Conservation (phyloP, 1,140 invertebrate species). For the Caerostris darwini region DNA sequence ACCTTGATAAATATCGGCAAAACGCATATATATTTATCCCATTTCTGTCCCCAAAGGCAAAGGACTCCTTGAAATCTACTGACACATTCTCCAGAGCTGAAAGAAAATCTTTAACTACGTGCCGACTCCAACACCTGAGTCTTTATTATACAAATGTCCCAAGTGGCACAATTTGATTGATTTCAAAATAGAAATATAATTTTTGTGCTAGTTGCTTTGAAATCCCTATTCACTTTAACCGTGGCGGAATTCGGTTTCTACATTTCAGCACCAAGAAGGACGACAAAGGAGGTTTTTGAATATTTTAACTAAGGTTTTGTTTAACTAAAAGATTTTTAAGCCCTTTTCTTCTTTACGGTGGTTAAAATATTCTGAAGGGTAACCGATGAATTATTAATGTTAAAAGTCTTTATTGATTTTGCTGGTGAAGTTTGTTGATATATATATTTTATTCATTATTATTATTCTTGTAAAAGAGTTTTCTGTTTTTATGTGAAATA, state of each 20-base stretch:
- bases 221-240: background rate
- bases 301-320: background rate
- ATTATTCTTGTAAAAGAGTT: background rate
- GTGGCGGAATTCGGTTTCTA: background rate
- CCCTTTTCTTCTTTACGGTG: background rate
- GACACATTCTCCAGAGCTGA: too few relatives aligned
- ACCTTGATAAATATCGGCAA: too few relatives aligned
- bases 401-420: constrained; percentile 4
- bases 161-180: background rate
- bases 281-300: background rate
- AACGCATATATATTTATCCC: too few relatives aligned
- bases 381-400: background rate
- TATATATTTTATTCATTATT: background rate
- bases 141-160: background rate
- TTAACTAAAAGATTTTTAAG: background rate
- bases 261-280: background rate
- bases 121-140: too few relatives aligned
- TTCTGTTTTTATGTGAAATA: background rate
- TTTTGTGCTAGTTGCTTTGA: background rate
- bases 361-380: background rate
- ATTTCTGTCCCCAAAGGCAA: too few relatives aligned
- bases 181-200: background rate
- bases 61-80: too few relatives aligned
- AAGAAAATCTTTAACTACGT: too few relatives aligned
- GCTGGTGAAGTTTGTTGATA: background rate